A percentile compares a stretch with the other conserved stretches of the same genome.
These are phyloP conservation scores for Ammodytes marinus DNA, from an alignment of 2,113 vertebrate species.

Conservation along the genomic window DNA sequence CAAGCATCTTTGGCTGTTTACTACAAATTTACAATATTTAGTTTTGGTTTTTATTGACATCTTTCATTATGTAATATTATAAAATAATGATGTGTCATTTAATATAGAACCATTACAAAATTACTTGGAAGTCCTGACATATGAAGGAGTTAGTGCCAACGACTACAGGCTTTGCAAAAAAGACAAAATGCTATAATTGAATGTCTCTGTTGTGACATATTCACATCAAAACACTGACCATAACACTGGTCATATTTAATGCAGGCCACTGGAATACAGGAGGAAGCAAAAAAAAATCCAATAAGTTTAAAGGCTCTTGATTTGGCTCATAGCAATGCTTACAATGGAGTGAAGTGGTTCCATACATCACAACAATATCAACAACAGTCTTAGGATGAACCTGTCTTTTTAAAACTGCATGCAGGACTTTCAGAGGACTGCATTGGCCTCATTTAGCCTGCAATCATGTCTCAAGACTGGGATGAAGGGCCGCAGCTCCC, in stretches of 20 bases:
- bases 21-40: slow-evolving; percentile 13
- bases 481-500: slow-evolving; percentile 32
- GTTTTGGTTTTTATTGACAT: not conserved
- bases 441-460: slow-evolving; percentile 44
- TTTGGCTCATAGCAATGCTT: slow-evolving; percentile 34
- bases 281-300: not conserved
- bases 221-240: slow-evolving; percentile 27
- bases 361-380: slow-evolving; percentile 40
- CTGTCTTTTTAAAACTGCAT: slow-evolving; percentile 44
- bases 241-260: slow-evolving; percentile 42
- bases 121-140: slow-evolving; percentile 24
- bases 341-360: slow-evolving; percentile 32
- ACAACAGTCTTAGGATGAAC: slow-evolving; percentile 26
- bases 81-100: not conserved
- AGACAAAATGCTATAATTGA: not conserved
- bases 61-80: not conserved
- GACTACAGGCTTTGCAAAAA: not conserved
- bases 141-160: not conserved
- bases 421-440: slow-evolving; percentile 45
- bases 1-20: slow-evolving; percentile 32
- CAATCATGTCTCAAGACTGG: slow-evolving; percentile 53
- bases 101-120: slow-evolving; percentile 17
- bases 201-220: not conserved
- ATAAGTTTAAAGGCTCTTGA: slow-evolving; percentile 42
- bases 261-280: slow-evolving; percentile 21